Evolutionary conservation across 2,113 vertebrate species (phyloP), one percentile per base, ranked within the genome.

Genomic region (Galemys pyrenaicus): DNA sequence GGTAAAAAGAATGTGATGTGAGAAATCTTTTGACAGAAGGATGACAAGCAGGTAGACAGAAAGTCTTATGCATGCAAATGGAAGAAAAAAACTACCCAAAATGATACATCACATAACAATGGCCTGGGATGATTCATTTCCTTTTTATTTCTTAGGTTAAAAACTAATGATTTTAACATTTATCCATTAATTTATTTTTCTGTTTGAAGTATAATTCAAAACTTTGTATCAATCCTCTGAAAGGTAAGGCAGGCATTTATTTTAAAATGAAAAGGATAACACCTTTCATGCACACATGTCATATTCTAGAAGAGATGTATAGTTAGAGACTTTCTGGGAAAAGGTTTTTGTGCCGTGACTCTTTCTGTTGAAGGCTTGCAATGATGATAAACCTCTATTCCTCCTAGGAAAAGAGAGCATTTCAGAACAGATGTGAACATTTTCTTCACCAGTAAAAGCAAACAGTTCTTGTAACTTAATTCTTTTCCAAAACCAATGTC

Each of bases 11-110:
- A 97, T 96, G 70, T 91, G 95, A 97, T 97, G 94, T 22, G 54
- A 98, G 97, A 97, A 97, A 94, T 96, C 96, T 98, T 97, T 97
- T 98, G 98, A 98, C 97, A 98, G 95, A 97, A 96, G 89, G 92
- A 94, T 97, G 97, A 96, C 95, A 98, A 95, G 94, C 97, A 97
- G 94, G 2, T 79, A 96, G 94, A 96, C 81, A 95, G 96, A 95
- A 97, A 97, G 92, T 97, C 95, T 97, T 97, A 97, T 93, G 96
- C 65, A 60, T 94, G 71, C 70, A 96, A 92, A 95, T 94, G 85
- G 94, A 97, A 89, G 89, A 88, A 97, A 97, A 73, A 93, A 78
- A 60, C 82, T 77, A 74, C 77, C 22, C 1, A 12, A 96, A 98
- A 97, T 94, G 83, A 96, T 88, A 92, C 67, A 97, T 95, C 94